Conservation (phyloP, 2,113 vertebrate genomes). For the Prionailurus bengalensis region DNA sequence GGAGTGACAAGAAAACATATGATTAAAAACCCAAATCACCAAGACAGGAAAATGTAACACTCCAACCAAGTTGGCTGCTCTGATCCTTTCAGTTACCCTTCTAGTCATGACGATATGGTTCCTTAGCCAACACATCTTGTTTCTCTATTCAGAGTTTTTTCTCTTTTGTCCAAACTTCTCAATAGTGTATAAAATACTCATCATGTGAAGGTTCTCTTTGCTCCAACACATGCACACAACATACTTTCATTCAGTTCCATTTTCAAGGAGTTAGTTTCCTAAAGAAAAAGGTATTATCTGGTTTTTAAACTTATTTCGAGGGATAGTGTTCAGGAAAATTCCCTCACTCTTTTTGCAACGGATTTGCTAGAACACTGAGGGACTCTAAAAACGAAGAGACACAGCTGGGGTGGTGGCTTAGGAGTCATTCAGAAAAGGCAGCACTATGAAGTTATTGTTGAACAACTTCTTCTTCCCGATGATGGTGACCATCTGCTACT, state of each 20-base stretch:
- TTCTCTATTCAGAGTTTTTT: neutral
- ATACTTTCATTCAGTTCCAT: neutral
- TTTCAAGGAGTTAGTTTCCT: neutral
- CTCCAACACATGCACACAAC: neutral
- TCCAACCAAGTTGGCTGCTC: neutral
- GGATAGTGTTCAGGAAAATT: neutral
- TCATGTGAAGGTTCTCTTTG: neutral
- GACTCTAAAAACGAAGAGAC: neutral
- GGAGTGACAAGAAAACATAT: neutral
- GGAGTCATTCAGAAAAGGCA: neutral
- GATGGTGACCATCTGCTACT: neutral
- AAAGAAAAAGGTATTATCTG: neutral
- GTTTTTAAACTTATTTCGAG: constrained; percentile 37
- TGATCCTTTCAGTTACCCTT: neutral
- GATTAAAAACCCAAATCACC: neutral
- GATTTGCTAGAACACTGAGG: neutral
- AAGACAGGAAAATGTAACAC: neutral
- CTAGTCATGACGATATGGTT: neutral
- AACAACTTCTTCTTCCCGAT: constrained; percentile 29
- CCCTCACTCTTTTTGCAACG: neutral
- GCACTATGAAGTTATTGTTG: neutral
- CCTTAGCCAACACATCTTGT: neutral
- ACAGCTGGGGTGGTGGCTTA: too few relatives aligned
- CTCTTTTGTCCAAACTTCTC: constrained; percentile 20
- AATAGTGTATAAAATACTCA: neutral